These are phyloP conservation scores for Halocynthia roretzi DNA, from an alignment of 23 tunicate species.

Conservation along the genomic window DNA sequence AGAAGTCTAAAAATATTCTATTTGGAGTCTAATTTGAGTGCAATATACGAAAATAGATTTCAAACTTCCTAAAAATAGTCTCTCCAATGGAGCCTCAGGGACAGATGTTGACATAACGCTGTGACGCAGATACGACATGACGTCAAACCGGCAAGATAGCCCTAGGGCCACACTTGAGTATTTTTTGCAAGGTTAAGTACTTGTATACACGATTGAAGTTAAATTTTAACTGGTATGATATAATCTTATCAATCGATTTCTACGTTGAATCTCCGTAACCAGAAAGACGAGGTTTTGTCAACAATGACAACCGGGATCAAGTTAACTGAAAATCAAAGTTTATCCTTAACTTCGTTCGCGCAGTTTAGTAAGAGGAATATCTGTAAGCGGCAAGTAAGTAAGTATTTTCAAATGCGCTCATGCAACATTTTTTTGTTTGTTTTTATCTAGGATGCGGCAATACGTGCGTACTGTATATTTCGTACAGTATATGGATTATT, in stretches of 20 bases:
- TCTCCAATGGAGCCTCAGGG: background rate
- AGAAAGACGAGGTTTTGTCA: background rate
- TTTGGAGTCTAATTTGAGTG: too few species aligned
- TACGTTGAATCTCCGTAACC: background rate
- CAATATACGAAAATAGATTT: background rate
- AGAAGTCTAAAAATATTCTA: too few species aligned
- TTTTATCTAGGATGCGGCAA: too few species aligned
- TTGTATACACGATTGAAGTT: background rate
- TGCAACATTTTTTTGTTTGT: too few species aligned
- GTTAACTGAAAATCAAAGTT: too few species aligned
- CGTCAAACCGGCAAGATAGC: conserved; percentile 1
- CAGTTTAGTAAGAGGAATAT: conserved; percentile 1
- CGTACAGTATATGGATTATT: too few species aligned
- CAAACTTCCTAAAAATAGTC: conserved; percentile 1
- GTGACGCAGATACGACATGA: background rate
- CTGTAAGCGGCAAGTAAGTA: background rate
- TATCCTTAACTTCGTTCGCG: too few species aligned
- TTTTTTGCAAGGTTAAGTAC: background rate
- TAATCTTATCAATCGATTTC: background rate
- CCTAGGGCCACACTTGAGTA: background rate
- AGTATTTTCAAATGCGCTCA: too few species aligned
- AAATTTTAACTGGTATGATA: background rate
- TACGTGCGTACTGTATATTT: too few species aligned
- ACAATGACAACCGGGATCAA: background rate
- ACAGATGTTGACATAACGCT: conserved; percentile 1